Evolutionary conservation across 2,888 invertebrate species (phyloP).

Genomic region (Drosophila mulleri): DNA sequence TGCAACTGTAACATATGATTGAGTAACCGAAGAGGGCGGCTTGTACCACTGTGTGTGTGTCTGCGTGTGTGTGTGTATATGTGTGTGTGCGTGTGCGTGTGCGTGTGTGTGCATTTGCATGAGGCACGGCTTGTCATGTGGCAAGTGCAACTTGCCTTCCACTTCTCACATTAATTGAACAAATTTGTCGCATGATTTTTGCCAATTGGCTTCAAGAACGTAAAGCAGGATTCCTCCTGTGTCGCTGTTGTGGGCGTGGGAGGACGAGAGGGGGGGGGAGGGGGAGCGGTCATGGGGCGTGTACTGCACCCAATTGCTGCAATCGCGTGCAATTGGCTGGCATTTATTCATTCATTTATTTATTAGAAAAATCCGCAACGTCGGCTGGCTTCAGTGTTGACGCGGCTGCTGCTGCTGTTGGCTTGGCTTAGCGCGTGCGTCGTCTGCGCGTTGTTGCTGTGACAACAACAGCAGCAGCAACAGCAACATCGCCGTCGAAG

Average conservation of each 20-base stretch:
- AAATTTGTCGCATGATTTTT: slow-evolving; percentile 33
- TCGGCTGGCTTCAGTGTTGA: slow-evolving; percentile 40
- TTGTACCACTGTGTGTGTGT: slow-evolving; percentile 28
- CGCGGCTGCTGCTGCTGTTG: slow-evolving; percentile 9
- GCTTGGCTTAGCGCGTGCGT: slow-evolving; percentile 62
- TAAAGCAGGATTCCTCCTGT: not conserved
- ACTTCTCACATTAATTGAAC: slow-evolving; percentile 55
- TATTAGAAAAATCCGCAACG: slow-evolving; percentile 81
- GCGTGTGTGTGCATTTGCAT: slow-evolving; percentile 45
- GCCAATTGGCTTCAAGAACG: slow-evolving; percentile 21
- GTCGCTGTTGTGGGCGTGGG: not conserved
- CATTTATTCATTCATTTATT: slow-evolving; percentile 37
- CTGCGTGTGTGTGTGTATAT: slow-evolving; percentile 9
- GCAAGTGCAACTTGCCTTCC: slow-evolving; percentile 31
- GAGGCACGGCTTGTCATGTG: slow-evolving; percentile 57
- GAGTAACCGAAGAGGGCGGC: slow-evolving; percentile 41
- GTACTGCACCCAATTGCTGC: slow-evolving; percentile 4
- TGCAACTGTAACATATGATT: slow-evolving; percentile 50
- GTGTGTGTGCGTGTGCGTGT: slow-evolving; percentile 20
- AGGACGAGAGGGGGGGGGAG: not conserved
- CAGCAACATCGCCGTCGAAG: slow-evolving; percentile 27
- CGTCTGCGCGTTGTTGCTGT: slow-evolving; percentile 43
- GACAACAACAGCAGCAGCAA: slow-evolving; percentile 19
- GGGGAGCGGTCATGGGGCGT: too few species aligned
- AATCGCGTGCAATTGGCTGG: slow-evolving; percentile 19